Evolutionary conservation across 2,888 invertebrate species (phyloP).

Genomic region (Ptychoptera albimana): DNA sequence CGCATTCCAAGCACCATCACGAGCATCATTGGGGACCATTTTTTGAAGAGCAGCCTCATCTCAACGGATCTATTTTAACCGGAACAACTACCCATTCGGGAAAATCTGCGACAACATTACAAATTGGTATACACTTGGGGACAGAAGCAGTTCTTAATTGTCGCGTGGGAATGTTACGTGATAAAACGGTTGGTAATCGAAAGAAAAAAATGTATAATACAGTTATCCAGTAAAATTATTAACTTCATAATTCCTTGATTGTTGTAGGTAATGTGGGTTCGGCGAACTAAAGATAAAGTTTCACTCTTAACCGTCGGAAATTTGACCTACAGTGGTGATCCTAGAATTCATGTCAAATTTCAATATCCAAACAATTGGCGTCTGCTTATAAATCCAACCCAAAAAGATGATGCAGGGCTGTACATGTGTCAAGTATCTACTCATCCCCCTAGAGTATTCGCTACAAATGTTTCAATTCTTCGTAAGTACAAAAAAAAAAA

Average conservation of each 20-base stretch:
- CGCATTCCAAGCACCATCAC: slow-evolving; percentile 39
- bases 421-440: slow-evolving; percentile 73
- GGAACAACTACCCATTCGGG: too few relatives aligned
- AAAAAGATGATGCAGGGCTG: slow-evolving; percentile 51
- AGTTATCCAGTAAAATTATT: slow-evolving; percentile 2
- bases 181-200: slow-evolving; percentile 40
- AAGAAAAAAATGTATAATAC: slow-evolving; percentile 1
- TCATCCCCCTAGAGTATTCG: slow-evolving; percentile 59
- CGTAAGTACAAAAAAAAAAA: slow-evolving; percentile 36
- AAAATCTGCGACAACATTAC: slow-evolving; percentile 30
- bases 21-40: slow-evolving; percentile 58
- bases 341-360: slow-evolving; percentile 44
- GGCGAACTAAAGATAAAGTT: slow-evolving; percentile 44
- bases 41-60: slow-evolving; percentile 40
- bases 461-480: slow-evolving; percentile 56
- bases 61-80: too few relatives aligned
- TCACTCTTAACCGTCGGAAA: slow-evolving; percentile 48
- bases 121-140: slow-evolving; percentile 44
- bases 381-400: slow-evolving; percentile 51
- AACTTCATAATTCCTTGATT: slow-evolving; percentile 6
- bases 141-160: slow-evolving; percentile 48
- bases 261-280: slow-evolving; percentile 50
- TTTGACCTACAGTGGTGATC: slow-evolving; percentile 45
- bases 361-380: slow-evolving; percentile 59
- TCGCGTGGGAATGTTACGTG: slow-evolving; percentile 51